Evolutionary conservation across 2,888 invertebrate species (phyloP), one percentile per base, ranked within the genome.

Genomic region (Pterostichus madidus): DNA sequence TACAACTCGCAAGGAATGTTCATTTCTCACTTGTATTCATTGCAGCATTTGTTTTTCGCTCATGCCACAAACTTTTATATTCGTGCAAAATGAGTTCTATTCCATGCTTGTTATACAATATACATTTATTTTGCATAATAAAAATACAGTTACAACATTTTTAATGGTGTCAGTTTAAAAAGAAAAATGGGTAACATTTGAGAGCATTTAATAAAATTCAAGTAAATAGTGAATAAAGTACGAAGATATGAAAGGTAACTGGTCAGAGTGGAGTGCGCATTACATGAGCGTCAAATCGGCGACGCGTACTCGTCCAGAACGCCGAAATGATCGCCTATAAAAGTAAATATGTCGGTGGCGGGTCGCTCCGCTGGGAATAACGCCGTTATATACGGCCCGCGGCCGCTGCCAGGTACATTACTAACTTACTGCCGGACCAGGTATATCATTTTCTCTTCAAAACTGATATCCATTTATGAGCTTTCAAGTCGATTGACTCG

Each of bases 381-480:
- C 59, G 56, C 13, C 13, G 39, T 77, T 52, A 75, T 75, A 75
- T 75, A 75, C 52, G 75, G 49, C 24, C 75, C 31, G 52, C 52
- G 49, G 52, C 68, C 32, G 52, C 52, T 75, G 52, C 68, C 32
- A 64, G 64, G 64, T 64, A 64, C 35, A 32, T 44, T 71, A 44
- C 68, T 39, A 71, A 71, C 53, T 39, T 39, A 39, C 39, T 15
- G 75, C 17, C 53, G 56, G 39, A 77, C 52, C 53, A 53, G 39
- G 53, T 77, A 77, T 77, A 77, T 77, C 77, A 77, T 77, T 77
- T 77, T 56, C 53, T 56, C 77, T 56, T 77, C 56, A 77, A 39
- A 77, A 77, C 79, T 79, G 49, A 79, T 79, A 79, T 79, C 68
- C 49, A 79, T 79, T 79, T 79, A 79, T 79, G 79, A 79, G 49